phyloP scores from a whole-genome alignment of 2,113 vertebrate species.

The Rana temporaria region DNA sequence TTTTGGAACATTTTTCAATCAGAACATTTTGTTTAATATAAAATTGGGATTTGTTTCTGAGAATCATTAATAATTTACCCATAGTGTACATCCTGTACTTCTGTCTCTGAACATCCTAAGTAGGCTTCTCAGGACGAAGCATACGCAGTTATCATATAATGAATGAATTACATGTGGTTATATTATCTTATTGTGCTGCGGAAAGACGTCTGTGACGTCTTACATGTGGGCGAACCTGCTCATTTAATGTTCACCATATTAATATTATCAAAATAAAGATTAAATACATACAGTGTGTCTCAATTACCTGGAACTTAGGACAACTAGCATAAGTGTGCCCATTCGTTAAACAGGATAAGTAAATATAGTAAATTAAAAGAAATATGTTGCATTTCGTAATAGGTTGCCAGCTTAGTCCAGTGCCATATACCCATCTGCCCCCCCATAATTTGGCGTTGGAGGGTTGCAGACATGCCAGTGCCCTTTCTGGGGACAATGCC shows the following conservation, averaged over 20 bases:
- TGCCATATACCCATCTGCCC: too few species aligned
- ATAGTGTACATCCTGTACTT: constrained; percentile 51
- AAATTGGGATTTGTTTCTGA: constrained; percentile 43
- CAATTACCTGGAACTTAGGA: background rate
- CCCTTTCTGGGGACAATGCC: too few species aligned
- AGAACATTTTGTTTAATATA: constrained; percentile 54
- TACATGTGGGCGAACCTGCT: constrained; percentile 9
- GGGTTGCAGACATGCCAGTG: too few species aligned
- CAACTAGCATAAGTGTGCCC: too few species aligned
- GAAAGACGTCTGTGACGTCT: constrained; percentile 38
- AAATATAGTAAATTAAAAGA: too few species aligned
- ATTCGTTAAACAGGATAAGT: too few species aligned
- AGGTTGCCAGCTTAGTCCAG: too few species aligned
- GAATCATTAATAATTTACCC: constrained; percentile 52
- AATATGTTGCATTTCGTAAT: too few species aligned
- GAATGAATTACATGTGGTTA: constrained; percentile 25
- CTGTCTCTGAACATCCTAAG: constrained; percentile 2
- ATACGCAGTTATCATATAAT: constrained; percentile 45
- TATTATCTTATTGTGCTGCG: constrained; percentile 2
- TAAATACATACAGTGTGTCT: background rate
- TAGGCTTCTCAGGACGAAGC: background rate
- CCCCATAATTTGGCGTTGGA: too few species aligned
- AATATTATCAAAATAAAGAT: constrained; percentile 24
- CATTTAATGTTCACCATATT: background rate
- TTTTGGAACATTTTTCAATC: constrained; percentile 20